A percentile compares a stretch with the other conserved stretches of the same genome.
Conservation (phyloP, 2,113 vertebrate genomes). For the Malurus elegans region DNA sequence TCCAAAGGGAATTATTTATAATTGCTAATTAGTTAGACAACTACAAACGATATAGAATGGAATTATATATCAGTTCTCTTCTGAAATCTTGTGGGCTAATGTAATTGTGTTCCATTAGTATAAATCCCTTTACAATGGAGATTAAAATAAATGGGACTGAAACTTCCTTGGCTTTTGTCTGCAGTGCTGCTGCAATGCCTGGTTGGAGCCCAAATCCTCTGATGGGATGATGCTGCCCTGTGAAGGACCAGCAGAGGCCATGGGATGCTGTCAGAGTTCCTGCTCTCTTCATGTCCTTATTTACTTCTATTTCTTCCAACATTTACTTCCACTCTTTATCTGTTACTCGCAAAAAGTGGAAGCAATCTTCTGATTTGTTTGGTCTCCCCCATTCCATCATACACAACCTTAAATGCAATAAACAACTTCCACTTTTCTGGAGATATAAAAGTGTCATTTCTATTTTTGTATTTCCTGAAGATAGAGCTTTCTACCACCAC, state of each 20-base stretch:
- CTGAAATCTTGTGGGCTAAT: constrained; percentile 30
- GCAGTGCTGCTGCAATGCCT: not conserved
- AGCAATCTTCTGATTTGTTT: not conserved
- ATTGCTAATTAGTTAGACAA: constrained; percentile 50
- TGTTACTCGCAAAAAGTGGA: not conserved
- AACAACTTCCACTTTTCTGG: not conserved
- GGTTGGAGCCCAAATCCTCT: not conserved
- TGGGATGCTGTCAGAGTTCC: not conserved
- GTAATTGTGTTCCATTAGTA: constrained; percentile 26
- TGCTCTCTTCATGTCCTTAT: not conserved
- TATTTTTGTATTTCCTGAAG: not conserved
- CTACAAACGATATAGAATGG: constrained; percentile 25
- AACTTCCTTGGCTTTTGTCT: not conserved
- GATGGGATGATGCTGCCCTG: not conserved
- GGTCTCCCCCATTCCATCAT: not conserved
- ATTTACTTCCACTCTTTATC: not conserved
- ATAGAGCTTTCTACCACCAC: not conserved
- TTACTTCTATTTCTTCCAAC: not conserved
- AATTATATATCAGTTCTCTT: constrained; percentile 23
- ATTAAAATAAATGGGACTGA: constrained; percentile 49
- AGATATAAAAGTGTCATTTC: not conserved
- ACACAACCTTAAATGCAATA: not conserved
- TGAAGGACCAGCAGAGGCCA: not conserved
- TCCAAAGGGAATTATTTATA: constrained; percentile 43
- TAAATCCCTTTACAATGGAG: constrained; percentile 43